Percentiles rank a stretch among this genome's conserved stretches.
phyloP scores from a whole-genome alignment of 2,797 vertebrate genomes.

The Apodemus agrarius region DNA sequence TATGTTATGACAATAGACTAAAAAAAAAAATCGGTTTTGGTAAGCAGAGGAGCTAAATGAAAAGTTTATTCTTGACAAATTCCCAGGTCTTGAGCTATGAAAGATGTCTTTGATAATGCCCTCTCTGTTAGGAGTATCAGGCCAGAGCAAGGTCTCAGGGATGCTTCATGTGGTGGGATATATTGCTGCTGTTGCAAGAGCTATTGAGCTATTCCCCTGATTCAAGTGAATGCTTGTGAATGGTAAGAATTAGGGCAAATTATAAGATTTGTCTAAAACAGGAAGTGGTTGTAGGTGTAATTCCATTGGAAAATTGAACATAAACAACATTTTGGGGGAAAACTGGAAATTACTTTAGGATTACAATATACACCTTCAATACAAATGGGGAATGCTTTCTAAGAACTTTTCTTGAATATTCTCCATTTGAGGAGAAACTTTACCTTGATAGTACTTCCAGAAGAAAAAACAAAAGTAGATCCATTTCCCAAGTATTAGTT shows the following conservation, averaged over 20 bases:
- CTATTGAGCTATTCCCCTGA: background rate
- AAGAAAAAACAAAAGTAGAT: background rate
- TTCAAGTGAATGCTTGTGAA: background rate
- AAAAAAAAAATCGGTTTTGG: constrained; percentile 59
- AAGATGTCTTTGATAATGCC: constrained; percentile 30
- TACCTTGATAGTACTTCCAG: constrained; percentile 8
- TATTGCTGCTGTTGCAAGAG: accelerated
- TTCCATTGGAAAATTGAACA: background rate
- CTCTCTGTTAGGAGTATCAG: background rate
- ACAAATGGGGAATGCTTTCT: background rate
- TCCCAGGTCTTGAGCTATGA: constrained; percentile 37
- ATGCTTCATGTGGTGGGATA: background rate
- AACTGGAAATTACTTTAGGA: constrained; percentile 3
- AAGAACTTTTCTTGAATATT: background rate
- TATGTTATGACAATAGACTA: constrained; percentile 13
- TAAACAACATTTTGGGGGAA: background rate
- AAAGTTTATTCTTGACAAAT: constrained; percentile 73
- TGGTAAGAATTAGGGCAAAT: background rate
- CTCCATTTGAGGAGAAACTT: background rate
- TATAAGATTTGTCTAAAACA: background rate
- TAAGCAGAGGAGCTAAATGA: constrained; percentile 51
- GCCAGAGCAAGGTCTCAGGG: background rate
- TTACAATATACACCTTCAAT: background rate
- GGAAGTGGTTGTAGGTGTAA: background rate
- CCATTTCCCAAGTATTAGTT: background rate